Conservation (phyloP, 2,113 vertebrate species). For the Muntiacus reevesi region DNA sequence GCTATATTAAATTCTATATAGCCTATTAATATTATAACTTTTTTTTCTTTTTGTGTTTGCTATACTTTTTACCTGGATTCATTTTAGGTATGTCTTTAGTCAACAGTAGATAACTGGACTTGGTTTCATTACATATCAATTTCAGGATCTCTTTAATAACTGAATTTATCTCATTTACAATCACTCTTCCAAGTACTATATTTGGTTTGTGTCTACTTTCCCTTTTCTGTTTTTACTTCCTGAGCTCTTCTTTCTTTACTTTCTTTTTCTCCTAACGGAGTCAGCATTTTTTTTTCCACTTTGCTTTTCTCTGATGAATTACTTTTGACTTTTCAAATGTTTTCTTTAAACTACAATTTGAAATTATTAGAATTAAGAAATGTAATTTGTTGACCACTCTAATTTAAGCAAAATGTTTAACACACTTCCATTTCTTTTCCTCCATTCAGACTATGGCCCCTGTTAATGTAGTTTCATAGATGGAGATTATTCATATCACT, state of each 20-base stretch:
- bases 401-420: background rate
- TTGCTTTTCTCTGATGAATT: background rate
- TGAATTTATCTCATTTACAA: background rate
- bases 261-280: background rate
- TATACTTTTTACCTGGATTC: background rate
- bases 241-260: background rate
- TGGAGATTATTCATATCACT: background rate
- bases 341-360: background rate
- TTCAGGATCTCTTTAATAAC: conserved; percentile 1
- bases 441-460: background rate
- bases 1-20: background rate
- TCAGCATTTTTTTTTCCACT: background rate
- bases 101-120: background rate
- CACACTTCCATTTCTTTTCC: background rate
- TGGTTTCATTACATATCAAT: background rate
- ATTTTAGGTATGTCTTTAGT: conserved; percentile 7
- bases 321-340: background rate
- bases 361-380: background rate
- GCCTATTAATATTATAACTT: background rate
- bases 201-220: background rate
- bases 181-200: background rate
- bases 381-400: background rate
- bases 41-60: background rate
- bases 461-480: background rate
- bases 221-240: background rate